Base-by-base conservation (phyloP, 2,888 invertebrate species). In the Ptycholaimellus sp. region DNA sequence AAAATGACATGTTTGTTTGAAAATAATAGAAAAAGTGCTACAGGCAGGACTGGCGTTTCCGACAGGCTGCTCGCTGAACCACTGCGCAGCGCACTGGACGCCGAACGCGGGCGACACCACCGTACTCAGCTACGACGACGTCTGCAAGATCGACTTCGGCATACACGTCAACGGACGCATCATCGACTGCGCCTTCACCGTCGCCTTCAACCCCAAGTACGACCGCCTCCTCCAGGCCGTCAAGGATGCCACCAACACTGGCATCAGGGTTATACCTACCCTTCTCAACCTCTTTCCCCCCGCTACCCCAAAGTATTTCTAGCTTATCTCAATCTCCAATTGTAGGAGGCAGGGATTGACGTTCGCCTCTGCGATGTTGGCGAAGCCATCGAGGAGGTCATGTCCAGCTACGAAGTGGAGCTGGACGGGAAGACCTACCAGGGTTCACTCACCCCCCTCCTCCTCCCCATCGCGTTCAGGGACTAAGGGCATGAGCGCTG, bases 381-480 rank as follows among this genome's bases (percentile, higher is more conserved):
- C 11, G 78, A 82, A 43, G 79, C 81, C 2, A 83, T 96, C 49
- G 93, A 93, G 59, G 96, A 96, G 67, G 87, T 90, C 1, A 99
- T 99, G 96, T 93, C 96, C 57, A 90, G 87, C 0, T 87, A 96
- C 59, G 96, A 96, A 65, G 73, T 96, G 5, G 93, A 93, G 60
- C 60, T 96, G 38, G 83, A 93, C 60, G 93, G 96, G 25, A 82
- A 83, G 64, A 76, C 76, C 11, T 87, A 82, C 64, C 82, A 75
- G 62, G 77, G 58, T 59, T n/a, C n/a, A n/a, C n/a, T n/a, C n/a
- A n/a, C n/a, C n/a, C n/a, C n/a, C n/a, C n/a, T n/a, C n/a, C n/a
- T n/a, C n/a, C n/a, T n/a, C n/a, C n/a, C n/a, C n/a, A n/a, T n/a
- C n/a, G n/a, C n/a, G n/a, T n/a, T n/a, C n/a, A n/a, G n/a, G n/a